Percentiles rank a stretch among this genome's conserved stretches.
These are phyloP conservation scores for Hedya salicella DNA, from an alignment of 2,888 invertebrate genomes.

Conservation along the genomic window DNA sequence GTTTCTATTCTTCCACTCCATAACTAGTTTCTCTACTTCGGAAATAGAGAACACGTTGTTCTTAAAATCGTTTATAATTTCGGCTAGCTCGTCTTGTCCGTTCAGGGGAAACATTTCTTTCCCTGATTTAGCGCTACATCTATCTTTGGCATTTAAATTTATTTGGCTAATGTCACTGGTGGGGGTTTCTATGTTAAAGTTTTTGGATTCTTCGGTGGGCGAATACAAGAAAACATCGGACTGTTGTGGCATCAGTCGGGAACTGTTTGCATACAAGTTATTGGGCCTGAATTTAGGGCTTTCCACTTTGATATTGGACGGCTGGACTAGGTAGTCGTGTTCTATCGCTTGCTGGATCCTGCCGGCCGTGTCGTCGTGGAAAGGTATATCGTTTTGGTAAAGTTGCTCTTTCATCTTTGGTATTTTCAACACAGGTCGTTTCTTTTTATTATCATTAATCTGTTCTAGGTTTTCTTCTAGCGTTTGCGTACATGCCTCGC, in stretches of 20 bases:
- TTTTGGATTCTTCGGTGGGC: conserved; percentile 80
- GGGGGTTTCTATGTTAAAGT: conserved; percentile 77
- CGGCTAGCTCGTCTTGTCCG: conserved; percentile 91
- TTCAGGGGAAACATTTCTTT: conserved; percentile 74
- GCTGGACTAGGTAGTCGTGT: conserved; percentile 86
- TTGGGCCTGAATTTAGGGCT: conserved; percentile 80
- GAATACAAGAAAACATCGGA: conserved; percentile 78
- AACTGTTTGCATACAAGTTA: conserved; percentile 79
- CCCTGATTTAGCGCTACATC: conserved; percentile 73
- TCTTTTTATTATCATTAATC: conserved; percentile 60
- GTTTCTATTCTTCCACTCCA: conserved; percentile 94
- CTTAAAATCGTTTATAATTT: conserved; percentile 95
- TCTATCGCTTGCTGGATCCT: conserved; percentile 81
- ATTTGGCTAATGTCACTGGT: conserved; percentile 82
- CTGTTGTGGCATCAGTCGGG: conserved; percentile 73
- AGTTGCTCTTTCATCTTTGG: conserved; percentile 78
- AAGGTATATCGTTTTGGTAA: conserved; percentile 78
- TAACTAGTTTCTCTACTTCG: conserved; percentile 93
- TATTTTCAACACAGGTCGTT: conserved; percentile 77
- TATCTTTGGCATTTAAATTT: conserved; percentile 75
- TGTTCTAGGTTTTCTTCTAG: conserved; percentile 68
- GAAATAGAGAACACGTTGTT: conserved; percentile 94
- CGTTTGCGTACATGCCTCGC: conserved; percentile 78
- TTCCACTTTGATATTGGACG: conserved; percentile 86
- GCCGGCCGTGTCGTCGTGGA: conserved; percentile 65